phyloP scores from a whole-genome alignment of 1,140 invertebrate species.

The Drosophila ercepeae region DNA sequence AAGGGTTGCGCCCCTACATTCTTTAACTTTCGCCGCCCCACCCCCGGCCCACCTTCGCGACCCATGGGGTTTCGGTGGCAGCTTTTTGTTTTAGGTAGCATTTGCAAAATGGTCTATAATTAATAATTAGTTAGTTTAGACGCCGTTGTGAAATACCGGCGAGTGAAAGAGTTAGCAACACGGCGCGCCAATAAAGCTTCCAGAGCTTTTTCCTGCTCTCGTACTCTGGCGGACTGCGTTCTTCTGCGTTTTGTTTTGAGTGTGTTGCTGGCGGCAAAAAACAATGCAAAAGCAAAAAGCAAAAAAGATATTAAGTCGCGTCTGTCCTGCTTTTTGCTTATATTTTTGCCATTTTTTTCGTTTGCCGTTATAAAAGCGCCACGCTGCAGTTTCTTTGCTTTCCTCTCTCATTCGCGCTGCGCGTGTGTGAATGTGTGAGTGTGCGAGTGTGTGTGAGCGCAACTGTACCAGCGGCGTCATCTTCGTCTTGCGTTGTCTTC shows the following conservation, averaged over 20 bases:
- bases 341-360: too few relatives aligned
- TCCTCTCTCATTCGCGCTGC: background rate
- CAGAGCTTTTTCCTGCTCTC: constrained; percentile 19
- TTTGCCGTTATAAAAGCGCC: constrained; percentile 40
- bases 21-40: background rate
- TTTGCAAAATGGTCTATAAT: constrained; percentile 56
- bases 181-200: constrained; percentile 1
- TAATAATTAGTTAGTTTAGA: constrained; percentile 57
- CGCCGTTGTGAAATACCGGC: constrained; percentile 49
- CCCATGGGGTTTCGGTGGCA: background rate
- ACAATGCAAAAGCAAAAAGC: constrained; percentile 26
- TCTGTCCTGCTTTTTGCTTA: constrained; percentile 6
- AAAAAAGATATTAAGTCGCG: constrained; percentile 17
- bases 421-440: background rate
- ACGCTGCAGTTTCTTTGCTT: constrained; percentile 27
- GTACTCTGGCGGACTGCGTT: constrained; percentile 8
- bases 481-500: constrained; percentile 42
- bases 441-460: constrained; percentile 44
- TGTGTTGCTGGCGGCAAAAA: constrained; percentile 35
- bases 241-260: constrained; percentile 68
- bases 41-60: too few relatives aligned
- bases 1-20: background rate
- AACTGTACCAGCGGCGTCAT: constrained; percentile 61
- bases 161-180: constrained; percentile 7
- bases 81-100: constrained; percentile 30